Base-by-base conservation (phyloP, 2,113 vertebrate genomes). In the Vulpes lagopus region DNA sequence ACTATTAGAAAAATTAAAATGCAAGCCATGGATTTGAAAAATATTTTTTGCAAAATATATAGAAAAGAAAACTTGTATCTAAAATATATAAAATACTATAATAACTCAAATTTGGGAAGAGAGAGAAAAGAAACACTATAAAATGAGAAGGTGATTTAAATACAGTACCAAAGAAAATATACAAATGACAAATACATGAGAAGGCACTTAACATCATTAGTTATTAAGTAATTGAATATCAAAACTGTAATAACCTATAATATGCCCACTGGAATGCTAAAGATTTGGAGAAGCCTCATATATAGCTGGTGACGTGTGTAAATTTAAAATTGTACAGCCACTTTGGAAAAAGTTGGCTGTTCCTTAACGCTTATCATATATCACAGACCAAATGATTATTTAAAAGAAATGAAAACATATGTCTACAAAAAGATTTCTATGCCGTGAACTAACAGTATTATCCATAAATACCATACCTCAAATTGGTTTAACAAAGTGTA, bases 51-150 rank as follows among this genome's bases (percentile, higher is more conserved):
- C 27, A 35, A 84, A 85, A 62, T 0, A 38, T 9, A n/a, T 22
- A 1, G 23, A 78, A 43, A 69, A 35, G 64, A 9, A 0, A n/a
- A 30, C 1, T n/a, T 57, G 1, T 79, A 14, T 49, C 6, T 1
- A 88, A 30, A 55, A 69, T 62, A 76, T 25, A n/a, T 55, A n/a
- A 88, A 92, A 43, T n/a, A 57, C 2, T 49, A 4, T 87, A 20
- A 57, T 1, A 43, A 62, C 8, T 78, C 11, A 92, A 88, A 16
- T 69, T 32, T 7, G 23, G 35, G 16, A 76, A 88, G 53, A 88
- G 4, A 57, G 60, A 94, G 71, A 20, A 60, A 55, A 94, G 79
- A 27, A 60, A 55, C 73, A 11, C 22, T 38, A 35, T 69, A 69
- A 20, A 35, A 17, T 69, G 67, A 20, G 43, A 6, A 43, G 43